Base-by-base conservation (phyloP, 1,140 invertebrate species). In the Ips typographus region DNA sequence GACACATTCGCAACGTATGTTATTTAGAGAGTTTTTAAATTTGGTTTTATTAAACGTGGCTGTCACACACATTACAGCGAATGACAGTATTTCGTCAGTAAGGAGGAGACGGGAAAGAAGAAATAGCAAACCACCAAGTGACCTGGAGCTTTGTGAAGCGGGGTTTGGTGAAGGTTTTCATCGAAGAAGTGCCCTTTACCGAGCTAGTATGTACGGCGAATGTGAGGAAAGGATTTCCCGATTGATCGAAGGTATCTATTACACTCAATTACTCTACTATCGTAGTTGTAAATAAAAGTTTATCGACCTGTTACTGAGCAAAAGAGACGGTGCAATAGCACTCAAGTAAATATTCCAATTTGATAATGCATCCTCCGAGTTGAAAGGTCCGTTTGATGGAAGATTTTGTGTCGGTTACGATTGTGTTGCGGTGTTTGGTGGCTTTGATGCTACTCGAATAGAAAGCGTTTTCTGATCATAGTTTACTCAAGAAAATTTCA, bases 161-260 rank as follows among this genome's bases (percentile, higher is more conserved):
- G 79, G 79, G 4, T 80, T 80, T 68, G 76, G 75, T 2, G 77
- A 79, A 47, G 78, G 77, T 8, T 80, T 80, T 60, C 78, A 79
- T 38, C 66, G 79, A 47, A 69, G 79, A 42, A 79, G 77, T 59
- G 77, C 78, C 1, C 72, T 79, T 43, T 80, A 79, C 60, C 73
- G 79, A 56, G 77, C 77, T 3, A 80, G 79, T 55, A 72, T 80
- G 72, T 80, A 80, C 53, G 77, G 72, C 7, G 78, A 80, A 67
- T 73, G 76, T 57, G 78, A 80, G 56, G 74, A 74, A 44, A 59
- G 76, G 22, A 76, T 77, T 58, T 75, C 75, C 3, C 67, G 73
- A 39, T 61, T 77, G 41, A 73, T 77, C 22, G 75, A 77, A 62
- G 74, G 75, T 75, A 67, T 70, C 62, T 8, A 59, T 36, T 42